Percentiles rank a stretch among this genome's conserved stretches.
These are phyloP conservation scores for Solenopsis fugax DNA, from an alignment of 1,140 invertebrate genomes.

Conservation along the genomic window DNA sequence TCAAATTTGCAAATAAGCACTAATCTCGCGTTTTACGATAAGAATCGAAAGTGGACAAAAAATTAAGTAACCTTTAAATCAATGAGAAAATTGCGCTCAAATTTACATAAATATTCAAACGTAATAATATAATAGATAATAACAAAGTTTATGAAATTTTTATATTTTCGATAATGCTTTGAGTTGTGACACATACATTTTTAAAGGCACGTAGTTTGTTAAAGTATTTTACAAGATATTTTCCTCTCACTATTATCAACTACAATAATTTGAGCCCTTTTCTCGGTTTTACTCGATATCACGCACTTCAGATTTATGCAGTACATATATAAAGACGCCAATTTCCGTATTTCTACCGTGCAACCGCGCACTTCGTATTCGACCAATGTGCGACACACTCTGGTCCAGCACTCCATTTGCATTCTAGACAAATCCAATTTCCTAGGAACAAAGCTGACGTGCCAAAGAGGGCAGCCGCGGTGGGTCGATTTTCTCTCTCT, in stretches of 20 bases:
- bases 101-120: no score
- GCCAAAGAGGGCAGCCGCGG: slow-evolving; percentile 50
- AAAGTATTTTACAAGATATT: background rate
- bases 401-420: slow-evolving; percentile 74
- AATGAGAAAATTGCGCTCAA: no score
- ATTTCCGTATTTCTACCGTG: slow-evolving; percentile 44
- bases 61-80: no score
- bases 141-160: no score
- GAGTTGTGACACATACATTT: no score
- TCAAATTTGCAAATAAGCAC: no score
- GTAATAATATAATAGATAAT: no score
- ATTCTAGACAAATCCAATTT: slow-evolving; percentile 80
- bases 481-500: slow-evolving; percentile 65
- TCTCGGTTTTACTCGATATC: background rate
- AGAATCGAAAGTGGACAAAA: no score
- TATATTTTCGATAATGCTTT: background rate
- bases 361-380: slow-evolving; percentile 30
- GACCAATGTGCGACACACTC: slow-evolving; percentile 56
- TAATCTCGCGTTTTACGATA: no score
- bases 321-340: slow-evolving; percentile 28
- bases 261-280: background rate
- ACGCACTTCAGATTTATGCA: slow-evolving; percentile 9
- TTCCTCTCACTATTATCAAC: background rate
- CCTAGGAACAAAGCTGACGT: slow-evolving; percentile 73
- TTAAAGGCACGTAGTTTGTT: background rate